phyloP scores from a whole-genome alignment of 2,797 vertebrate species.

The Sebastes minor region DNA sequence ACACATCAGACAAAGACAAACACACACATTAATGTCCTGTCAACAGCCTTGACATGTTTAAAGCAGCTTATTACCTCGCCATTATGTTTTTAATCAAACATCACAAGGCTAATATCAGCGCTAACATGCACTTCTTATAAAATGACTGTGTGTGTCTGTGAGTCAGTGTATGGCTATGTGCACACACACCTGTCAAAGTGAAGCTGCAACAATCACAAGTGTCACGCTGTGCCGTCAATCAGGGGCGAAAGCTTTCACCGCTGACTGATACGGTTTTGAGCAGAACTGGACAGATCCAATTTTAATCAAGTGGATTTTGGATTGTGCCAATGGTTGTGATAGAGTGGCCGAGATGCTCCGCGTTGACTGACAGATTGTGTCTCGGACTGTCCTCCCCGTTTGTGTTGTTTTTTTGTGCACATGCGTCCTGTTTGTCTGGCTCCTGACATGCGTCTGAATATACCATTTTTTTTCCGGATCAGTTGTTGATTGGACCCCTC shows the following conservation, averaged over 20 bases:
- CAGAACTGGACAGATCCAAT: conserved; percentile 68
- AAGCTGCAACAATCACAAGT: conserved; percentile 50
- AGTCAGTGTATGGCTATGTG: background rate
- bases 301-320: conserved; percentile 72
- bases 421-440: conserved; percentile 26
- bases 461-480: conserved; percentile 42
- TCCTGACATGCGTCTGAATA: conserved; percentile 45
- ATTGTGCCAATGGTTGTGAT: conserved; percentile 37
- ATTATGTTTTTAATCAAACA: conserved; percentile 10
- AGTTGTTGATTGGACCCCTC: conserved; percentile 43
- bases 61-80: background rate
- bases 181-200: conserved; percentile 38
- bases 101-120: conserved; percentile 3
- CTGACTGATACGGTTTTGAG: conserved; percentile 58
- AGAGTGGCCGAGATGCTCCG: conserved; percentile 34
- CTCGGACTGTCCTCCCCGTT: conserved; percentile 30
- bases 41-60: conserved; percentile 6
- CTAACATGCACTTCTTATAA: background rate
- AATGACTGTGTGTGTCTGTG: background rate
- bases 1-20: conserved; percentile 9
- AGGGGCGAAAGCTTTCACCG: conserved; percentile 27
- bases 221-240: conserved; percentile 56
- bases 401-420: conserved; percentile 32
- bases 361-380: conserved; percentile 54
- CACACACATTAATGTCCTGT: conserved; percentile 7